Base-by-base conservation (phyloP, 2,888 invertebrate genomes). In the Luperina nickerlii region DNA sequence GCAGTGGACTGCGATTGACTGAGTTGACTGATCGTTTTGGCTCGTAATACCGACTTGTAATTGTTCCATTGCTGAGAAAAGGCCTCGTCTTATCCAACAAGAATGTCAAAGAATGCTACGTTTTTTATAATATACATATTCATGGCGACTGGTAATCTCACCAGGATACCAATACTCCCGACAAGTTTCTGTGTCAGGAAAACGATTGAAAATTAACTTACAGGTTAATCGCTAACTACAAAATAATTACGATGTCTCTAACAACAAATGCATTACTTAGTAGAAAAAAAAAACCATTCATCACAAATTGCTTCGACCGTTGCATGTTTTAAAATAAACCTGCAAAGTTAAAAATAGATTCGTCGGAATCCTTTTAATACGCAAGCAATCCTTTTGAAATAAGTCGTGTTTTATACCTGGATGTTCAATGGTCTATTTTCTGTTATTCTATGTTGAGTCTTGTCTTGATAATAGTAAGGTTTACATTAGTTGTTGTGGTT, bases 401-500 rank as follows among this genome's bases (percentile, higher is more conserved):
- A 60, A 68, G 73, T 62, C 70, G 76, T 77, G 15, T 82, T 82
- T 62, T 54, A 74, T 87, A 89, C 87, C 88, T 90, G 91, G 54
- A 57, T 45, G 57, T 65, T 83, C 68, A 74, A 74, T 78, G 18
- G 45, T 18, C 11, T 32, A 4, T 11, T 27, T 42, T 15, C 62
- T 74, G 73, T 20, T 51, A 7, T 67, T 63, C 42, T 5, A 78
- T 79, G 38, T 71, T 74, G 11, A 11, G 7, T 18, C 66, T 42
- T 70, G 80, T 70, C 4, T 18, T 27, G 48, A 74, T 45, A 0
- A 8, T 0, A 0, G 68, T 88, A 90, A 76, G 83, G 84, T 82
- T 82, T 48, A 76, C 51, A 82, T 84, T 87, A 13, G 75, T 38
- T 15, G 32, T 32, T 76, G 54, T 42, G 20, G 54, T 9, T 54